Conservation (phyloP, 1,140 invertebrate species). For the Meloidogyne exigua region DNA sequence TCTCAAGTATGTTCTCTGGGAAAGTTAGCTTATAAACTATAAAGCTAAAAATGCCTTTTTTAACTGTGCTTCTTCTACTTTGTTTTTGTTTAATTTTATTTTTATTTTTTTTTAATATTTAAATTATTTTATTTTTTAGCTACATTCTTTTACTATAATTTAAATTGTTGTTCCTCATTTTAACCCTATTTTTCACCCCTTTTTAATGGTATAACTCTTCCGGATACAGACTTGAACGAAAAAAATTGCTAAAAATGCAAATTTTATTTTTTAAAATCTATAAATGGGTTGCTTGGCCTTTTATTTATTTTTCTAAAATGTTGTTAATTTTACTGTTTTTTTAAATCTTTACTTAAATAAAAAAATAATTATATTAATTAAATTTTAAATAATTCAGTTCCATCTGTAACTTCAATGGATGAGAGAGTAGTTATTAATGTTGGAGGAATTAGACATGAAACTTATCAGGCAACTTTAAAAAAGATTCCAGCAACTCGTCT, state of each 20-base stretch:
- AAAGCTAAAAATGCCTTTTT: background rate
- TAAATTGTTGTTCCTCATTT: background rate
- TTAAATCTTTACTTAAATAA: background rate
- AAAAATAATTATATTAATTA: background rate
- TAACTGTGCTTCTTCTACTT: background rate
- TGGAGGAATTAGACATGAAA: slow-evolving; percentile 90
- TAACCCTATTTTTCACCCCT: background rate
- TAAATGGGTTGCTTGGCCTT: background rate
- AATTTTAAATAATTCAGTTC: too few relatives aligned
- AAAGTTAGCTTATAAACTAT: background rate
- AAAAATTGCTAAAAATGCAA: background rate
- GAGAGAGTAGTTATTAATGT: slow-evolving; percentile 96
- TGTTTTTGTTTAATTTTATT: background rate
- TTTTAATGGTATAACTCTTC: background rate
- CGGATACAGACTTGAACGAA: background rate
- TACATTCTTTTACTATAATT: background rate
- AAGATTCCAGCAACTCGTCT: slow-evolving; percentile 89
- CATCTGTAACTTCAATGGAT: slow-evolving; percentile 70
- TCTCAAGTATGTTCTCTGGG: background rate
- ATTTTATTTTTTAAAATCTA: background rate
- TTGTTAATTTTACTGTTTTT: background rate
- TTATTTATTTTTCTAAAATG: background rate
- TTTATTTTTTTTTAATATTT: background rate
- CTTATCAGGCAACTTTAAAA: slow-evolving; percentile 80
- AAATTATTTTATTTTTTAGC: background rate